Conservation (phyloP, 2,797 vertebrate genomes). For the Propithecus perrieri region DNA sequence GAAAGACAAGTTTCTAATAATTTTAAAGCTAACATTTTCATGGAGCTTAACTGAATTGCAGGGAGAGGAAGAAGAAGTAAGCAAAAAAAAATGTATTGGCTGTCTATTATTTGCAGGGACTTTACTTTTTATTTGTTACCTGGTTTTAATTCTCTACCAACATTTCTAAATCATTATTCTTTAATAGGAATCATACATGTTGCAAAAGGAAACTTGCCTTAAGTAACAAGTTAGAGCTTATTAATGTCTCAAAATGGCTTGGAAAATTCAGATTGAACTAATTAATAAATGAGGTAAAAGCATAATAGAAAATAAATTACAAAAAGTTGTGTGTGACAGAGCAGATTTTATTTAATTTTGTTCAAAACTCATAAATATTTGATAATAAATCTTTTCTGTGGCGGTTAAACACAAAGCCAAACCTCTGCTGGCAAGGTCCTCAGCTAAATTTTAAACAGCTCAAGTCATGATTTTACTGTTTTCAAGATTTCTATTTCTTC, state of each 20-base stretch:
- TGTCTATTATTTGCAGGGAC: not conserved
- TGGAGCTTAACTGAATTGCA: not conserved
- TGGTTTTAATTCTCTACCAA: not conserved
- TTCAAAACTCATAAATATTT: not conserved
- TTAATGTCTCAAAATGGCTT: not conserved
- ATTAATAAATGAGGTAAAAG: not conserved
- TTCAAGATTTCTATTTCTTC: slow-evolving; percentile 50
- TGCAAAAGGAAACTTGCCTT: not conserved
- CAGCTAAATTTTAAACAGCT: not conserved
- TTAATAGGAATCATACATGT: not conserved
- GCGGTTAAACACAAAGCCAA: not conserved
- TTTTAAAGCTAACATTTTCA: not conserved
- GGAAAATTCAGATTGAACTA: not conserved
- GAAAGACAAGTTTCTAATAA: not conserved
- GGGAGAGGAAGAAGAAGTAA: not conserved
- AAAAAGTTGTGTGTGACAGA: not conserved
- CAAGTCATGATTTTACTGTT: slow-evolving; percentile 12
- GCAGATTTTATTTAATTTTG: not conserved
- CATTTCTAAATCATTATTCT: not conserved
- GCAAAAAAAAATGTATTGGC: not conserved
- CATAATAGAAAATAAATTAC: not conserved
- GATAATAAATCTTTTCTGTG: not conserved
- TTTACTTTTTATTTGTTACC: not conserved
- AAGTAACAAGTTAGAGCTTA: not conserved
- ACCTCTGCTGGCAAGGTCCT: not conserved